Evolutionary conservation across 1,140 invertebrate genomes (phyloP).

Genomic region (Cephus cinctus): DNA sequence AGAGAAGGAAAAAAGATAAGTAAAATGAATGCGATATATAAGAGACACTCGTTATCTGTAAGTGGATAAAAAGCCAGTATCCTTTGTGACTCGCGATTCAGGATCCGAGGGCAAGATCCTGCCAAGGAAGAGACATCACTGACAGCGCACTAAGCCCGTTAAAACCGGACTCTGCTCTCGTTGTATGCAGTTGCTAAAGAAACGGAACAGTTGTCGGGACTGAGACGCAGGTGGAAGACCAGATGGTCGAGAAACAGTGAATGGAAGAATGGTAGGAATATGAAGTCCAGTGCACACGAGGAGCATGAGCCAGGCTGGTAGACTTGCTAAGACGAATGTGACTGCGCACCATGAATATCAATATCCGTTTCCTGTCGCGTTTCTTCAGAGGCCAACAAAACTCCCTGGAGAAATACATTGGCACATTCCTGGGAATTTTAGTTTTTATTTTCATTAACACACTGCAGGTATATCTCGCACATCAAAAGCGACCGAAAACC

Average conservation of each 20-base stretch:
- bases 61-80: neutral
- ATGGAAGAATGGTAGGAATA: slow-evolving; percentile 19
- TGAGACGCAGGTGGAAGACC: slow-evolving; percentile 22
- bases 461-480: too few species aligned
- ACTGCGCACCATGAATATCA: slow-evolving; percentile 18
- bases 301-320: neutral
- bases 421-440: too few species aligned
- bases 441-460: too few species aligned
- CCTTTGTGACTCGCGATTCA: neutral
- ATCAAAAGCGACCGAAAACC: too few species aligned
- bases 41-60: neutral
- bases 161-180: slow-evolving; percentile 23
- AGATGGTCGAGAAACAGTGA: slow-evolving; percentile 26
- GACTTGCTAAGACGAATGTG: slow-evolving; percentile 15
- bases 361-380: slow-evolving; percentile 17
- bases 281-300: neutral
- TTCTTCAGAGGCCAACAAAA: neutral
- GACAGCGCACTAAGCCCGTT: slow-evolving; percentile 9
- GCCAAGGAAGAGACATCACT: slow-evolving; percentile 11
- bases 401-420: too few species aligned
- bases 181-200: slow-evolving; percentile 10
- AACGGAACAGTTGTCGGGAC: slow-evolving; percentile 18
- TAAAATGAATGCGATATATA: neutral
- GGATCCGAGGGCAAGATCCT: too few species aligned
- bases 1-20: neutral